Conservation (phyloP, 1,140 invertebrate species). For the Drosophila azteca region DNA sequence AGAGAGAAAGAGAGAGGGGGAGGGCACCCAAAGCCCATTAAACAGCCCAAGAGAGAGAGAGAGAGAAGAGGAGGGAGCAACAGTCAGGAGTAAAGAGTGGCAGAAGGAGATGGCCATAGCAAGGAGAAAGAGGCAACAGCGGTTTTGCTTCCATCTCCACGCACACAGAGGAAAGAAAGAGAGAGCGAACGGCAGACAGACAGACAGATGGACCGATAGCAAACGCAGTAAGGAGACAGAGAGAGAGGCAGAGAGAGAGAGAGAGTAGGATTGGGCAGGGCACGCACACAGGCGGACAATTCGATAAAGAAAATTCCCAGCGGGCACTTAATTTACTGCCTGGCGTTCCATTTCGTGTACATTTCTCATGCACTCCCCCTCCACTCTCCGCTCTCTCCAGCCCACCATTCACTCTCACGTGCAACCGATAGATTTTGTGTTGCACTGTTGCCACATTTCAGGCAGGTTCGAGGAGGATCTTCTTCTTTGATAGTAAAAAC, state of each 20-base stretch:
- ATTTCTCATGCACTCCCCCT: slow-evolving; percentile 57
- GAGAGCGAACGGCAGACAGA: slow-evolving; percentile 12
- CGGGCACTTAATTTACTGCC: slow-evolving; percentile 79
- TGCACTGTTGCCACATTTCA: slow-evolving; percentile 65
- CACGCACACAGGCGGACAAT: slow-evolving; percentile 48
- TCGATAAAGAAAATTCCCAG: slow-evolving; percentile 70
- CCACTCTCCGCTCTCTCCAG: not conserved
- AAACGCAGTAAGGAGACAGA: slow-evolving; percentile 10
- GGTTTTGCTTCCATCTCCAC: slow-evolving; percentile 11
- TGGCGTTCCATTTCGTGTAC: slow-evolving; percentile 63
- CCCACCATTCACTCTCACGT: no score
- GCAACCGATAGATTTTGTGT: no score
- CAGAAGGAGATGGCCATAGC: no score
- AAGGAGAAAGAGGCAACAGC: slow-evolving; percentile 6
- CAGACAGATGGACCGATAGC: slow-evolving; percentile 19
- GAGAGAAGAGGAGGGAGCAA: not conserved
- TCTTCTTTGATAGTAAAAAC: no score
- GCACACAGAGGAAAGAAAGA: not conserved
- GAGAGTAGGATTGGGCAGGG: slow-evolving; percentile 4
- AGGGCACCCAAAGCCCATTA: slow-evolving; percentile 51
- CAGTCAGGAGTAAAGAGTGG: no score
- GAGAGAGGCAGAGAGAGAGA: slow-evolving; percentile 5
- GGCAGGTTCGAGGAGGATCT: no score
- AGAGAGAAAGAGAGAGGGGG: not conserved
- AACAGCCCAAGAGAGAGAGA: slow-evolving; percentile 23